phyloP scores from a whole-genome alignment of 2,888 invertebrate species.

The Leucania comma region DNA sequence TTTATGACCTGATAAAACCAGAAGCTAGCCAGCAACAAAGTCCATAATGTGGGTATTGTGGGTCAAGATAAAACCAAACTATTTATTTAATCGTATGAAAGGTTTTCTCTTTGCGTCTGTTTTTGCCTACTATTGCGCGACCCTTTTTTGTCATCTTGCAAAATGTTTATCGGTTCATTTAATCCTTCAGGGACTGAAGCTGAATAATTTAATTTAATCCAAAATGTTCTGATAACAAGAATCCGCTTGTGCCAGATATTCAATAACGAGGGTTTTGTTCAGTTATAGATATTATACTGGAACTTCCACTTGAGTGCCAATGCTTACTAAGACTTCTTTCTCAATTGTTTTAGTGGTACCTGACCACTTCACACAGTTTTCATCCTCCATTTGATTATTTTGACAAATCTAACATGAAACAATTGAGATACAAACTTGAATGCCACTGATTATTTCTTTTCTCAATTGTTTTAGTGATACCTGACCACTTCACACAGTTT shows the following conservation, averaged over 20 bases:
- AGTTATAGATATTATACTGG: slow-evolving; percentile 1
- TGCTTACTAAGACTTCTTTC: background rate
- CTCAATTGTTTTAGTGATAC: too few species aligned
- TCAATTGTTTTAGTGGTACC: background rate
- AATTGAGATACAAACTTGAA: too few species aligned
- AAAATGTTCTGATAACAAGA: slow-evolving; percentile 1
- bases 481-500: too few species aligned
- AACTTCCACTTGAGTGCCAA: background rate
- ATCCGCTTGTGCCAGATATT: background rate
- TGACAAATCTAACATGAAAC: background rate
- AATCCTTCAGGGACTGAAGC: slow-evolving; percentile 32
- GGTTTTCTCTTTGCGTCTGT: slow-evolving; percentile 12
- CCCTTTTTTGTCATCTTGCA: slow-evolving; percentile 39
- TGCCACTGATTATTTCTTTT: too few species aligned
- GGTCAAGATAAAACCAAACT: slow-evolving; percentile 44
- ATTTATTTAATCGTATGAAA: slow-evolving; percentile 44
- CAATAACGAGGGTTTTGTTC: slow-evolving; percentile 7
- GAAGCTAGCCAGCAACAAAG: slow-evolving; percentile 30
- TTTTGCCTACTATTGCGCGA: slow-evolving; percentile 22
- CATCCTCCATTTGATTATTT: background rate
- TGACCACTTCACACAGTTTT: too few species aligned
- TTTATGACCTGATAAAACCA: slow-evolving; percentile 42
- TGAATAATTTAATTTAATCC: slow-evolving; percentile 28
- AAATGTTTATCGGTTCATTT: slow-evolving; percentile 27
- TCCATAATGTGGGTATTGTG: slow-evolving; percentile 20